A percentile compares a stretch with the other conserved stretches of the same genome.
phyloP scores from a whole-genome alignment of 2,797 vertebrate genomes.

The Betta splendens region DNA sequence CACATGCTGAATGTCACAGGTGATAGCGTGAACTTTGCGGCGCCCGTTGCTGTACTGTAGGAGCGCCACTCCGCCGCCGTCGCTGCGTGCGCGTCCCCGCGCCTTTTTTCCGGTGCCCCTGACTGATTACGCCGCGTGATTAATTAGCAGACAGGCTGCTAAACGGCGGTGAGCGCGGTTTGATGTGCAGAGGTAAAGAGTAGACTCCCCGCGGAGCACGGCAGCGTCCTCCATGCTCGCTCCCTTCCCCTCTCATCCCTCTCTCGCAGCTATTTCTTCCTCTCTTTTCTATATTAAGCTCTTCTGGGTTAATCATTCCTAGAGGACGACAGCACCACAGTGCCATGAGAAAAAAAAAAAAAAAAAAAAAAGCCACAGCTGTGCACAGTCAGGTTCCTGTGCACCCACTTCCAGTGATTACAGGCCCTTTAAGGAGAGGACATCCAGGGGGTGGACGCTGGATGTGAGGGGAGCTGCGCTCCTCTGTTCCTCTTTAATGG shows the following conservation, averaged over 20 bases:
- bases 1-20: conserved; percentile 3
- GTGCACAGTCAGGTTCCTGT: conserved; percentile 56
- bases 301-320: conserved; percentile 84
- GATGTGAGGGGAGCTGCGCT: neutral
- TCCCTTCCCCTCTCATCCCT: conserved; percentile 53
- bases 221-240: conserved; percentile 62
- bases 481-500: neutral
- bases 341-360: too few species aligned
- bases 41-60: too few species aligned
- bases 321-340: conserved; percentile 73
- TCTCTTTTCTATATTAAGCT: conserved; percentile 81
- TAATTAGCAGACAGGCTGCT: conserved; percentile 82
- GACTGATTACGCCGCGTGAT: conserved; percentile 78
- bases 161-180: conserved; percentile 70
- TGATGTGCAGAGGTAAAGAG: conserved; percentile 76
- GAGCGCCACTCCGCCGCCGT: too few species aligned
- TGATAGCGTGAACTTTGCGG: conserved; percentile 18
- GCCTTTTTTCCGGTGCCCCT: conserved; percentile 53
- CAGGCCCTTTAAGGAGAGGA: conserved; percentile 44
- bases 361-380: conserved; percentile 71
- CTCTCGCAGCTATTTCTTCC: conserved; percentile 63
- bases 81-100: too few species aligned
- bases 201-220: conserved; percentile 69
- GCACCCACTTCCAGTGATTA: conserved; percentile 57
- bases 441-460: neutral